These are phyloP conservation scores for Camponotus fellah DNA, from an alignment of 2,888 invertebrate genomes.

Conservation along the genomic window DNA sequence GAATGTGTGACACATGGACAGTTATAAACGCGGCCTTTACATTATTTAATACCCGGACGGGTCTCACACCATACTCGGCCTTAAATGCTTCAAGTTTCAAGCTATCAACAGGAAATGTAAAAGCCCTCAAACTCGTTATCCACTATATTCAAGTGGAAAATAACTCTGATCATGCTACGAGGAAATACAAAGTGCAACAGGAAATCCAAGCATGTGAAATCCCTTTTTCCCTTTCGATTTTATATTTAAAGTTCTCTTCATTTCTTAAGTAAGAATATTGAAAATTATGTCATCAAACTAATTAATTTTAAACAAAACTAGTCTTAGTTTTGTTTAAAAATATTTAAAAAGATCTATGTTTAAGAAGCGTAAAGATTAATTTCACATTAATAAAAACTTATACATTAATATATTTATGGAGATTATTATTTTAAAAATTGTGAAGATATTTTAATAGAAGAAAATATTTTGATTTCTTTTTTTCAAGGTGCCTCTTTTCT, in stretches of 20 bases:
- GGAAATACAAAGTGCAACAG: constrained; percentile 18
- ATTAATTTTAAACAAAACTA: too few species aligned
- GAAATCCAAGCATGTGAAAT: not conserved
- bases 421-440: not conserved
- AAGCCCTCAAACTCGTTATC: constrained; percentile 66
- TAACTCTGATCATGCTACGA: constrained; percentile 48
- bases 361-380: not conserved
- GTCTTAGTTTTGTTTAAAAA: not conserved
- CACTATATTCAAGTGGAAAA: constrained; percentile 71
- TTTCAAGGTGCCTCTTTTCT: not conserved
- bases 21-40: constrained; percentile 45
- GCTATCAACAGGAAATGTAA: constrained; percentile 69
- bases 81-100: constrained; percentile 39
- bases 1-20: constrained; percentile 24
- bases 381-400: not conserved
- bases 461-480: not conserved
- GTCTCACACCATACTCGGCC: constrained; percentile 22
- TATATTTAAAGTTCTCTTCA: not conserved
- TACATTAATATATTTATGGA: not conserved
- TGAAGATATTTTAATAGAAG: not conserved
- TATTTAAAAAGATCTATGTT: not conserved
- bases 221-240: not conserved
- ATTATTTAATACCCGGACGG: constrained; percentile 44
- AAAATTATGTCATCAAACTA: not conserved
- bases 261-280: not conserved